These are phyloP conservation scores for Macroglossus sobrinus DNA, from an alignment of 2,113 vertebrate species.

Conservation along the genomic window DNA sequence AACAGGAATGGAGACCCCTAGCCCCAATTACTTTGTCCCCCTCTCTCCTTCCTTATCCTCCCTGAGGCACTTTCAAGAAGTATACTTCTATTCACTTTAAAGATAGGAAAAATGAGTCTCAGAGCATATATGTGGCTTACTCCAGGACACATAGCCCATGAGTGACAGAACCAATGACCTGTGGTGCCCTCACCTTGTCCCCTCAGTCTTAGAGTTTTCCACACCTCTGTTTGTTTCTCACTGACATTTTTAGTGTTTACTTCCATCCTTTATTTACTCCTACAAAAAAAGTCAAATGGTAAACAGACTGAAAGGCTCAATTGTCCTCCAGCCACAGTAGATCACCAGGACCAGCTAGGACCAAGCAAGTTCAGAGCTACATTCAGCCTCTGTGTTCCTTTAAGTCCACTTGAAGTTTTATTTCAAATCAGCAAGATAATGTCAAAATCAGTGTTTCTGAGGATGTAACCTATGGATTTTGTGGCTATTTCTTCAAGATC, in stretches of 20 bases:
- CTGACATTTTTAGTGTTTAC: neutral
- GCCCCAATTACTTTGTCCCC: neutral
- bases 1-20: neutral
- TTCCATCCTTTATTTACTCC: neutral
- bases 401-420: neutral
- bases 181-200: rapidly evolving
- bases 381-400: neutral
- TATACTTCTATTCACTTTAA: neutral
- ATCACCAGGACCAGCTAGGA: neutral
- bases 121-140: neutral
- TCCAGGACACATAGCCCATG: neutral
- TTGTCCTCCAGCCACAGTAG: neutral
- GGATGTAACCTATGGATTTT: neutral
- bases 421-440: neutral
- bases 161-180: neutral
- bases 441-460: neutral
- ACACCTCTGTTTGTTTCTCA: neutral
- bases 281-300: neutral
- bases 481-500: neutral
- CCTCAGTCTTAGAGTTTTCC: neutral
- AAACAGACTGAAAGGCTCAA: neutral
- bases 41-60: neutral
- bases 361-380: neutral
- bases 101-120: neutral
- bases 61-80: neutral